phyloP scores from a whole-genome alignment of 2,888 invertebrate species.

The Augochlorella aurata region DNA sequence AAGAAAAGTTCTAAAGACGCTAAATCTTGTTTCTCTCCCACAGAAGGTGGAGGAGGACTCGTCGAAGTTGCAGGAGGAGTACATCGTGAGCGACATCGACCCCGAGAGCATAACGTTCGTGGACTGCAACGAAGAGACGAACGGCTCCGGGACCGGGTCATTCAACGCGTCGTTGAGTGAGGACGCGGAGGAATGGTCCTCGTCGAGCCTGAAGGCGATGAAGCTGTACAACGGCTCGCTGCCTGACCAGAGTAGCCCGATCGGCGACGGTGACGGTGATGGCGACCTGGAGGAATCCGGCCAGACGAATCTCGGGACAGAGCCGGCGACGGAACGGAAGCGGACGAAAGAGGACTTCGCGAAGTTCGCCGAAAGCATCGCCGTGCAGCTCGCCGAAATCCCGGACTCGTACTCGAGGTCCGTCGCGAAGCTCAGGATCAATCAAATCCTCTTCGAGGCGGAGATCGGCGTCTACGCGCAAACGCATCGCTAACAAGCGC shows the following conservation, averaged over 20 bases:
- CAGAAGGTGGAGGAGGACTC: constrained; percentile 66
- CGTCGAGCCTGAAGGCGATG: constrained; percentile 66
- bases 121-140: constrained; percentile 71
- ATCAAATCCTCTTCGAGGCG: constrained; percentile 75
- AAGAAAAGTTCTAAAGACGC: not conserved
- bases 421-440: constrained; percentile 74
- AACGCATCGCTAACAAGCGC: constrained; percentile 63
- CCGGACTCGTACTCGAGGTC: constrained; percentile 75
- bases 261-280: constrained; percentile 13
- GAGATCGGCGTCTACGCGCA: constrained; percentile 75
- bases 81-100: constrained; percentile 74
- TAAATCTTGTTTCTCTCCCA: constrained; percentile 33
- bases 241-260: constrained; percentile 46
- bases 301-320: constrained; percentile 43
- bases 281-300: constrained; percentile 57
- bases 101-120: constrained; percentile 73
- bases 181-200: constrained; percentile 71
- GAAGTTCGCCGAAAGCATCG: constrained; percentile 75
- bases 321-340: constrained; percentile 52
- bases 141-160: constrained; percentile 71
- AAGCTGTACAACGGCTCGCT: constrained; percentile 60
- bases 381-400: constrained; percentile 72
- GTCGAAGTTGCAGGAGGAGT: constrained; percentile 71
- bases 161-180: constrained; percentile 70
- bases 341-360: constrained; percentile 70